A percentile compares a stretch with the other conserved stretches of the same genome.
These are phyloP conservation scores for Chaenogobius annularis DNA, from an alignment of 2,113 vertebrate genomes.

Conservation along the genomic window DNA sequence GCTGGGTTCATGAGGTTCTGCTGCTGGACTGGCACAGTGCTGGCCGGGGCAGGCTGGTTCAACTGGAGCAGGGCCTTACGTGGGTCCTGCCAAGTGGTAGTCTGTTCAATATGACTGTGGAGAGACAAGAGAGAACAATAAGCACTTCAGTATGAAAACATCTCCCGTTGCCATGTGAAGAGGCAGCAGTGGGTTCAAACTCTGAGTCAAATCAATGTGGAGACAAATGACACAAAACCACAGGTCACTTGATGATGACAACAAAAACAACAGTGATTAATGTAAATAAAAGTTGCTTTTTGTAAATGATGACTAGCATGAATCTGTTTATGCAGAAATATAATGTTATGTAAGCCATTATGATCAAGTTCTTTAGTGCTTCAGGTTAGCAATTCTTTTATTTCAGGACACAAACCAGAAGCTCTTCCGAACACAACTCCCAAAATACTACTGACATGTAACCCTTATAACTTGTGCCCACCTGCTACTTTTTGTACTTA, in stretches of 20 bases:
- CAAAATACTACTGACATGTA: no score
- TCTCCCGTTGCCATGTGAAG: not conserved
- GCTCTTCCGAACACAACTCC: no score
- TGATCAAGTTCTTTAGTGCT: not conserved
- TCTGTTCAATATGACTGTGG: conserved; percentile 92
- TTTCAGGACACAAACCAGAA: no score
- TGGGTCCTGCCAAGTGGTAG: conserved; percentile 97
- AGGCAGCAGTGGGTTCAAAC: conserved; percentile 25
- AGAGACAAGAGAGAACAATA: conserved; percentile 35
- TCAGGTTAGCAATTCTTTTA: not conserved
- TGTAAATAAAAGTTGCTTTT: conserved; percentile 12
- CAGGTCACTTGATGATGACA: conserved; percentile 32
- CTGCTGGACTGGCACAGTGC: conserved; percentile 83
- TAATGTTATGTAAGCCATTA: not conserved
- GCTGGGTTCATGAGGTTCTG: conserved; percentile 90
- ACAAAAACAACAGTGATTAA: conserved; percentile 13
- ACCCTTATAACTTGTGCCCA: no score
- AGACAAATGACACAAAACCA: not conserved
- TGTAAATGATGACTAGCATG: conserved; percentile 38
- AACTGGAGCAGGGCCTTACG: conserved; percentile 94
- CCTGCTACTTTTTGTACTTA: no score
- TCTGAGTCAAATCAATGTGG: not conserved
- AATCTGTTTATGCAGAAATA: conserved; percentile 20
- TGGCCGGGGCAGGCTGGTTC: conserved; percentile 86
- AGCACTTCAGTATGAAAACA: conserved; percentile 5